Evolutionary conservation across 2,113 vertebrate genomes (phyloP), one percentile per base, ranked within the genome.

Genomic region (Phrynocephalus versicolor): DNA sequence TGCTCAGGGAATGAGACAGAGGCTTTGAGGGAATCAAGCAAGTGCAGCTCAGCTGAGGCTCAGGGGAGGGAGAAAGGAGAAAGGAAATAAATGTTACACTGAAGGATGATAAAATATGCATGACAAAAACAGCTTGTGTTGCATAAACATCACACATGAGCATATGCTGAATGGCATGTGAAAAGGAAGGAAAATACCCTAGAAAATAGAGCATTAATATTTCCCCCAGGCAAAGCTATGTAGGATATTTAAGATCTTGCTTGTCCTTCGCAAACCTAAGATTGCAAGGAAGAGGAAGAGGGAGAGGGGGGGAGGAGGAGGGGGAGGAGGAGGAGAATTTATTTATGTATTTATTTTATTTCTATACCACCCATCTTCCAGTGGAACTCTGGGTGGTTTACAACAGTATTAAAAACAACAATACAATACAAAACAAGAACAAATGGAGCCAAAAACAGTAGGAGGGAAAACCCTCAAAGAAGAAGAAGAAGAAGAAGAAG

Each of bases 11-110:
- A 87, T 89, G 82, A 62, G 84, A 91, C 60, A 21, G 77, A 82
- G 85, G 33, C 90, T 90, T 30, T 1, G 84, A 90, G 51, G 87
- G 87, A 93, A 88, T 76, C 86, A 91, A 83, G 93, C 86, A 94
- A 90, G 70, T 93, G 84, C 79, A 89, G 87, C 45, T 94, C 91
- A 90, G 85, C 82, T 73, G 81, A 92, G 91, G 82, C 91, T 92
- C 92, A 88, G 84, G 86, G 90, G 45, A 10, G 91, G 89, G 71
- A 76, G 67, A 86, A 92, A 91, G 90, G 45, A 10, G 91, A 90
- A 74, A 76, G 67, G 86, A 92, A 91, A 76, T 90, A 93, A 93
- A 93, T 64, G 55, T 75, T 89, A 91, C 51, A 71, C 67, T 19
- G 10, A 90, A 91, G 87, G 79, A 79, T 10, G 84, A 85, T 91